These are phyloP conservation scores for Centropus unirufus DNA, from an alignment of 2,113 vertebrate species.

Conservation along the genomic window DNA sequence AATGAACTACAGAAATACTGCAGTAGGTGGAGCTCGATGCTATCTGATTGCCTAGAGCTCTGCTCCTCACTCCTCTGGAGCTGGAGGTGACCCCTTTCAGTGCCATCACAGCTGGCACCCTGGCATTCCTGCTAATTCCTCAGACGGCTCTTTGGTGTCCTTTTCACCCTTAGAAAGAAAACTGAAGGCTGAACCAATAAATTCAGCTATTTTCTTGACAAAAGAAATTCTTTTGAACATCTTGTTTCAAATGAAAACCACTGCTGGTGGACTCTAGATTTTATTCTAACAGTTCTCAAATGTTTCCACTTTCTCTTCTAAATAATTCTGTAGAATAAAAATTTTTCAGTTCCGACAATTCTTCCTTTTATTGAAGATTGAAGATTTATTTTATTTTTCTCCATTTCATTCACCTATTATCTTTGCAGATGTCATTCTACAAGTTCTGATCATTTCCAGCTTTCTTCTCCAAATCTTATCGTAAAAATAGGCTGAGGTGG, in stretches of 20 bases:
- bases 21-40: slow-evolving; percentile 73
- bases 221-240: background rate
- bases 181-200: background rate
- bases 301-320: background rate
- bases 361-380: background rate
- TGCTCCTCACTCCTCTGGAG: rapidly evolving
- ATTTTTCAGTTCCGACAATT: background rate
- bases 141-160: rapidly evolving
- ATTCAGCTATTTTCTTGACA: background rate
- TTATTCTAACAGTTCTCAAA: background rate
- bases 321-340: background rate
- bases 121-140: background rate
- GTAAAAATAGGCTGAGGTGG: background rate
- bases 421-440: background rate
- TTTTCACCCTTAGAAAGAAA: background rate
- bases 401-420: background rate
- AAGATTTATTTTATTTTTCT: no score
- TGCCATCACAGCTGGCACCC: background rate
- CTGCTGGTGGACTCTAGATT: background rate
- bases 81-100: background rate
- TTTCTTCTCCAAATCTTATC: background rate
- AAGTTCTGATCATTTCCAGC: background rate
- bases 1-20: background rate
- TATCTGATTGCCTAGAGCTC: background rate
- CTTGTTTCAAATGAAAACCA: background rate